Conservation (phyloP, 2,797 vertebrate species). For the Acrossocheilus fasciatus region DNA sequence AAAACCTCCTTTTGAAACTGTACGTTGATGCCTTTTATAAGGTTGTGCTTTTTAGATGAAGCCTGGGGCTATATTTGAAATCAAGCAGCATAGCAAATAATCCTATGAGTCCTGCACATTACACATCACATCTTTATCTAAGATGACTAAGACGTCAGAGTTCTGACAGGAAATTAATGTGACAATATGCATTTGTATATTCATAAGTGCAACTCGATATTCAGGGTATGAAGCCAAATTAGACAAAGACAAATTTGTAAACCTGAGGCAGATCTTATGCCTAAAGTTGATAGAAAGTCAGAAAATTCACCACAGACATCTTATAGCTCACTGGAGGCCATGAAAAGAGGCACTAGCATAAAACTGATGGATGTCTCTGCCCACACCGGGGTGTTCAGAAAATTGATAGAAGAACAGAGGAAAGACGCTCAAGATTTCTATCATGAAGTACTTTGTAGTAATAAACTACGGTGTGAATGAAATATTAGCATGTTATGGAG, state of each 20-base stretch:
- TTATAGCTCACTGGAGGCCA: conserved; percentile 61
- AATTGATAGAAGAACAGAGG: conserved; percentile 4
- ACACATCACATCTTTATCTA: conserved; percentile 43
- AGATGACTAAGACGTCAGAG: conserved; percentile 67
- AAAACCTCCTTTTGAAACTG: conserved; percentile 10
- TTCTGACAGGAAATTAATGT: conserved; percentile 58
- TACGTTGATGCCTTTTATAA: neutral
- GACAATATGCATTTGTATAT: conserved; percentile 64
- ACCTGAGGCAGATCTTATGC: conserved; percentile 69
- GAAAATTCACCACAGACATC: conserved; percentile 13
- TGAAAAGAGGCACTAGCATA: conserved; percentile 43
- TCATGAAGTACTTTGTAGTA: conserved; percentile 16
- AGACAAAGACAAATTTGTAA: conserved; percentile 63
- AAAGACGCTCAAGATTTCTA: conserved; percentile 18
- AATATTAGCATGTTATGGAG: conserved; percentile 19
- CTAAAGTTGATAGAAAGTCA: conserved; percentile 60
- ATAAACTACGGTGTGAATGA: conserved; percentile 19
- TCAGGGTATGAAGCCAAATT: conserved; percentile 69
- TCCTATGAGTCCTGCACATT: neutral
- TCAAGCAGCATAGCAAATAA: conserved; percentile 22
- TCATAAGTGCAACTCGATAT: conserved; percentile 67
- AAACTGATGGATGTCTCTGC: conserved; percentile 29
- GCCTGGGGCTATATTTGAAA: conserved; percentile 2
- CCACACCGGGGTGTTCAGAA: conserved; percentile 7
- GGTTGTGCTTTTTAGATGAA: conserved; percentile 24